Conservation (phyloP, 2,888 invertebrate species). For the Rhimphoctona megacephalus region DNA sequence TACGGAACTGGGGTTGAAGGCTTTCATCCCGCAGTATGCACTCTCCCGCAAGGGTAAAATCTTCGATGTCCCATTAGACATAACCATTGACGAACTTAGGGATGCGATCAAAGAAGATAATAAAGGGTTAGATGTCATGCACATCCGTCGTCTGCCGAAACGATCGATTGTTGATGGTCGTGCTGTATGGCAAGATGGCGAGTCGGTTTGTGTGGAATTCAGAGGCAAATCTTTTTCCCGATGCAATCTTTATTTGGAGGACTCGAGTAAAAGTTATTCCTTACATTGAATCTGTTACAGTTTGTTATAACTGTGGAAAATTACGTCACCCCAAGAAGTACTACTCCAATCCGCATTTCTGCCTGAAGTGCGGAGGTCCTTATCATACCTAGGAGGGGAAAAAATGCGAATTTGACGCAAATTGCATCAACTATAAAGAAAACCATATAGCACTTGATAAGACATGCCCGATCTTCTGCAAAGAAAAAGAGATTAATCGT, state of each 20-base stretch:
- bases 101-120: no score
- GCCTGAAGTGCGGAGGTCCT: no score
- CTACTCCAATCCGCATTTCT: background rate
- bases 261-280: background rate
- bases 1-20: constrained; percentile 1
- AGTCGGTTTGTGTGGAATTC: constrained; percentile 42
- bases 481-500: constrained; percentile 25
- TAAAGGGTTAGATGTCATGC: no score
- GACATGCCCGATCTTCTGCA: background rate
- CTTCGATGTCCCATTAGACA: background rate
- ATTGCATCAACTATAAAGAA: constrained; percentile 40
- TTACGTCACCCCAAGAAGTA: constrained; percentile 19
- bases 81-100: background rate
- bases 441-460: constrained; percentile 33
- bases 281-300: constrained; percentile 14
- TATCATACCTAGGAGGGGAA: constrained; percentile 9
- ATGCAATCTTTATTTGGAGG: constrained; percentile 30
- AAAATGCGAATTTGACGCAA: background rate
- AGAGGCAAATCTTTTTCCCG: constrained; percentile 6
- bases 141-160: no score
- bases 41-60: background rate
- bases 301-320: constrained; percentile 42
- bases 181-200: background rate
- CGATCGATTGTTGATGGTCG: no score
- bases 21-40: constrained; percentile 13